Base-by-base conservation (phyloP, 2,888 invertebrate genomes). In the Auanema freiburgensis region DNA sequence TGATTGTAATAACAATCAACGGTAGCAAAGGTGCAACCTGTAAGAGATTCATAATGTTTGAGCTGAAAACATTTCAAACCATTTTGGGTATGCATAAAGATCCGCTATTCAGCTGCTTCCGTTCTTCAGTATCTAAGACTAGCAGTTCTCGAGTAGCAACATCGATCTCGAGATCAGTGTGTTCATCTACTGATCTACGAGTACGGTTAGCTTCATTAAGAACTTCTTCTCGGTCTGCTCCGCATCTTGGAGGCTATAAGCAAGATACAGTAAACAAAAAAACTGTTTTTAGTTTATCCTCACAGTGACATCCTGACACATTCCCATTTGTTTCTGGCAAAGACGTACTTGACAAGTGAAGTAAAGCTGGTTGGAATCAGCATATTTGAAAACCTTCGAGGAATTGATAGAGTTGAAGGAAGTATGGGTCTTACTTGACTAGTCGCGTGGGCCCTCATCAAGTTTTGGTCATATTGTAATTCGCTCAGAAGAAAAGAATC, bases 271-370 rank as follows among this genome's bases (percentile, higher is more conserved):
- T 16, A 16, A 12, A 6, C 51, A 41, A 46, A 21, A 16, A 16
- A 16, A 25, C 12, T 51, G 58, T 51, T 59, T 59, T 59, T 24
- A 1, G 1, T 12, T 16, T 24, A 46, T 46, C 54, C 68, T 69
- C 59, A 82, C 82, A 63, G 83, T 81, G 14, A 83, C 73, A 16
- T 78, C 81, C 41, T 73, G 71, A 59, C 83, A 83, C 71, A 80
- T 74, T 56, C 78, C 79, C 79, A 82, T 79, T 42, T 78, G 77
- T 49, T 80, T 83, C 67, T 83, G 82, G 63, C 83, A 83, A 55
- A 83, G 62, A 43, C 80, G 62, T 44, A 83, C 79, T 59, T 82
- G 81, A 61, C 83, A 83, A 0, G 81, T 80, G 71, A 83, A 83
- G 57, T 75, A 82, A 41, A 83, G 60, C 44, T 80, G 81, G 62